Base-by-base conservation (phyloP, 2,113 vertebrate genomes). In the Pygoscelis antarcticus region DNA sequence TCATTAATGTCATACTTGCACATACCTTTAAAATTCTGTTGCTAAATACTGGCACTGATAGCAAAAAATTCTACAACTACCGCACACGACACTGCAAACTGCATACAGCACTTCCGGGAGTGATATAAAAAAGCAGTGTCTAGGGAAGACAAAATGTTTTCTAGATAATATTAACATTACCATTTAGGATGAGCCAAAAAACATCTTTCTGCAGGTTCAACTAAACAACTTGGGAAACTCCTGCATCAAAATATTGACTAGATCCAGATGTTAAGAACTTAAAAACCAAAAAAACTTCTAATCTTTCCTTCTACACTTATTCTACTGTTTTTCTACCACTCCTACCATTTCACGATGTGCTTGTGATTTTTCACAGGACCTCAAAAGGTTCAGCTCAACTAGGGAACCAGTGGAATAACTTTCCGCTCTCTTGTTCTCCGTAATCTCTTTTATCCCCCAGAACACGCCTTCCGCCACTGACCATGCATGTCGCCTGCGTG, bases 351-450 rank as follows among this genome's bases (percentile, higher is more conserved):
- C 8, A 58, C 68, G 74, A 93, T 60, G 58, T 70, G 66, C 83
- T 94, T 89, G 86, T 80, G 85, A 94, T 80, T 94, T 97, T 95
- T 90, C 88, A 89, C 82, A 92, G 85, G 60, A 81, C 65, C 77
- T 95, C 69, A 87, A 93, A 96, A 95, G 66, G 18, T 74, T 90
- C 87, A 88, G 89, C 71, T 90, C 62, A 71, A 52, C 64, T 38
- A 83, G 29, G 74, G 54, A 68, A 26, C 74, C 96, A 89, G 54
- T 25, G 54, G 81, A 91, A 16, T 54, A 42, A 87, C 87, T 85
- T 95, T 86, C 78, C 2, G 1, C 78, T 93, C 49, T 80, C 69
- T 84, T 96, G 51, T 85, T 91, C 84, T 49, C 62, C 38, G 13
- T 77, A 86, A 96, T 92, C 78, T 88, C 89, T 36, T 91, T 80